Evolutionary conservation across 2,888 invertebrate genomes (phyloP), one percentile per base, ranked within the genome.

Genomic region (Rotaria sp.): DNA sequence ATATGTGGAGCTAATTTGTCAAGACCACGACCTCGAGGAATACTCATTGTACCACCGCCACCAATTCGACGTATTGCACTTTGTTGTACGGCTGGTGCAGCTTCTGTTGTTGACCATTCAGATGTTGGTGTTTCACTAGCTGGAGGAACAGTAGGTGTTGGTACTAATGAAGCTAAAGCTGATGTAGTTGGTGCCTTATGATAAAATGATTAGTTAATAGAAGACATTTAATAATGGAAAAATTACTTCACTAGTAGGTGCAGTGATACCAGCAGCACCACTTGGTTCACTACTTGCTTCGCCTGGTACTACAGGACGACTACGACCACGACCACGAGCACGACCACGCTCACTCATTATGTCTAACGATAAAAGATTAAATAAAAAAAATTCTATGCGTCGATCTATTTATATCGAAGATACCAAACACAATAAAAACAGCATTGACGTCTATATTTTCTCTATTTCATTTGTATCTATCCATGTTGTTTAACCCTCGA

Each of bases 21-120:
- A 15, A 80, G 41, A n/a, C 80, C 80, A 80, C 80, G 80, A 80
- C 80, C 80, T n/a, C 80, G 41, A 13, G 80, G 80, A n/a, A 80
- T 80, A 45, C 45, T 41, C 80, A 80, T 80, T 21, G 35, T 35
- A 30, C 67, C 67, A 8, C 67, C 67, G 15, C 67, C 67, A 35
- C 67, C 67, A 67, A 67, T 67, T 1, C 67, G 67, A 35, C 67
- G 67, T 30, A 67, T 67, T 2, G 67, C 67, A 67, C 35, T 67
- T 35, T 67, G 67, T 35, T 67, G 67, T 21, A 67, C 35, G 18
- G 67, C 2, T 35, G 67, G 67, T 38, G 35, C 67, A 35, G 21
- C 21, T 21, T 67, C 67, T 15, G 67, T 35, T 35, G 67, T 67
- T 13, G 67, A 67, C 67, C 67, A 67, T 67, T 67, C 67, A 4